Evolutionary conservation across 2,797 vertebrate species (phyloP).

Genomic region (Podarcis lilfordi): DNA sequence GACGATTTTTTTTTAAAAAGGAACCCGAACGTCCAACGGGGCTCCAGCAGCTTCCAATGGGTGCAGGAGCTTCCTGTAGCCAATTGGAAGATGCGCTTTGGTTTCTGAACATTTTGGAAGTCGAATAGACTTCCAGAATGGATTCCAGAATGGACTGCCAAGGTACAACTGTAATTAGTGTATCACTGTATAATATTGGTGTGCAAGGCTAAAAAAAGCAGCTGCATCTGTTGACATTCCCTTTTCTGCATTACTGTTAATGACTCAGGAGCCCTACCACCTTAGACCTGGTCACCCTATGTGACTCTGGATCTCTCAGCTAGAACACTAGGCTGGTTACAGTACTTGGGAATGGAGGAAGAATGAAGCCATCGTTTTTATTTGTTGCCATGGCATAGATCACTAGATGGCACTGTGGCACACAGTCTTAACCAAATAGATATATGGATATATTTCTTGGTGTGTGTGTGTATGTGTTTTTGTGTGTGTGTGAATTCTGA

Average conservation of each 20-base stretch:
- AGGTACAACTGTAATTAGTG: no score
- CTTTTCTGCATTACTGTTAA: not conserved
- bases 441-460: no score
- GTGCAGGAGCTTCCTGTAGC: no score
- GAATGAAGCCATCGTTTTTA: not conserved
- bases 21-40: no score
- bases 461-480: no score
- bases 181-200: not conserved
- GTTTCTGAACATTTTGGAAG: no score
- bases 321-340: no score
- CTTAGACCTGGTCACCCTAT: not conserved
- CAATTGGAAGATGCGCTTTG: no score
- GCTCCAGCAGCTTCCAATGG: no score
- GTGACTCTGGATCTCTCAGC: not conserved
- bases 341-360: not conserved
- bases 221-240: not conserved
- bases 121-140: no score
- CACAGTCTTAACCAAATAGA: not conserved
- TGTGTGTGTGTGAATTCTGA: not conserved
- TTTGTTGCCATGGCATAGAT: not conserved
- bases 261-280: not conserved
- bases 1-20: no score
- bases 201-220: not conserved
- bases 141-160: no score
- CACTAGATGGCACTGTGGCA: conserved; percentile 29